Base-by-base conservation (phyloP, 53 echinoderm and acorn worm genomes). In the Patiria pectinifera region DNA sequence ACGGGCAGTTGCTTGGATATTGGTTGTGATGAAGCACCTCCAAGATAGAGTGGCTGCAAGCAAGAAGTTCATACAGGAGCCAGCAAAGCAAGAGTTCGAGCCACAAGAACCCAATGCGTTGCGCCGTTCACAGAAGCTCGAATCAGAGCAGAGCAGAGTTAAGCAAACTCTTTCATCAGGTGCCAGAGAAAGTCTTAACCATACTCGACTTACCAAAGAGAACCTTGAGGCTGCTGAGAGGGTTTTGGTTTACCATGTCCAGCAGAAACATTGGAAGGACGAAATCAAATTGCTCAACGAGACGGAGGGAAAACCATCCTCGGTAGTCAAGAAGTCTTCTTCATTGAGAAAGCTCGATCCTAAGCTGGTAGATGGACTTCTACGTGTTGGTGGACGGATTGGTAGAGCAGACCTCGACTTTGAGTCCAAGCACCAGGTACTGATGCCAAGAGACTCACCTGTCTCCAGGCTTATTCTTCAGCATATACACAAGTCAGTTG, bases 1-100 rank as follows among this genome's bases (percentile, higher is more conserved):
- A 85, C 92, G 86, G 76, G 78, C 86, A 63, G 92, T 94, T 48
- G 94, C 91, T 45, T 94, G 86, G 91, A 76, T 74, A 24, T 23
- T 76, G 60, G 23, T 53, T 14, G 47, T 45, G 59, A 88, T 58
- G 45, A 60, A 59, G 19, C 48, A 2, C 78, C 89, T 76, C 49
- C 71, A 71, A 71, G 71, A 71, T 25, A 83, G 4, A 83, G 83
- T 83, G 23, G 83, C 60, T 60, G 83, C 59, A 83, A 0, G 83
- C 83, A 83, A 83, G 83, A 5, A 83, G 83, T 62, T 83, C 62
- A 45, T 22, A 24, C 83, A 61, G 62, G 26, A 62, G 11, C 0
- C 60, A 59, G 58, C 9, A 11, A 53, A 53, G 53, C 53, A 8
- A 53, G 53, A 53, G 6, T 53, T 53, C 35, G 35, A 35, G 53